These are phyloP conservation scores for Hyperoplus immaculatus DNA, from an alignment of 2,797 vertebrate species.

Conservation along the genomic window DNA sequence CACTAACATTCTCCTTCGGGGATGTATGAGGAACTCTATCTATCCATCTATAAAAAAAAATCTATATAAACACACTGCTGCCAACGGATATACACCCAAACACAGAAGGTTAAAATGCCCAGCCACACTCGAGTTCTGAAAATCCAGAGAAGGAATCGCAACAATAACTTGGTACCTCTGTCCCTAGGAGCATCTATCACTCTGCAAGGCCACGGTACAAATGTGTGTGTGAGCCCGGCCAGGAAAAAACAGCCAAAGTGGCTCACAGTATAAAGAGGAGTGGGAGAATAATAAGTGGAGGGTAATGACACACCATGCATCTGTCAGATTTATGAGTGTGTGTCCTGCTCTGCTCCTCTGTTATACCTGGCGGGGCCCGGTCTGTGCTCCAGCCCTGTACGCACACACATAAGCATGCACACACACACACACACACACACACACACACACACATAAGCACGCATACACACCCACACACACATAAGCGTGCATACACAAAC, in stretches of 20 bases:
- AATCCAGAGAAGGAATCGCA: conserved; percentile 48
- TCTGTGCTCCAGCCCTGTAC: conserved; percentile 40
- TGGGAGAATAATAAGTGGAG: conserved; percentile 76
- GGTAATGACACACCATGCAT: conserved; percentile 78
- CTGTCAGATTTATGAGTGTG: conserved; percentile 75
- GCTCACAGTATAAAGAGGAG: conserved; percentile 66
- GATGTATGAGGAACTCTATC: too few relatives aligned
- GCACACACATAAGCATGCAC: conserved; percentile 9
- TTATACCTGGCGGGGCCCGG: conserved; percentile 57
- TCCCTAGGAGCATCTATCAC: conserved; percentile 69
- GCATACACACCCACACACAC: too few relatives aligned
- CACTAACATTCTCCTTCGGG: too few relatives aligned
- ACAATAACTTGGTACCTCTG: conserved; percentile 51
- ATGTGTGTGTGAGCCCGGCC: conserved; percentile 57
- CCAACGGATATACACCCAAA: conserved; percentile 16
- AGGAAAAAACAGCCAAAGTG: conserved; percentile 51
- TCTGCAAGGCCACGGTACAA: conserved; percentile 70
- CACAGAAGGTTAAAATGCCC: conserved; percentile 42
- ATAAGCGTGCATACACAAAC: too few relatives aligned
- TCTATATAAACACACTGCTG: conserved; percentile 1
- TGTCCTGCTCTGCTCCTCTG: conserved; percentile 51
- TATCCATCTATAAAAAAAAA: neutral
- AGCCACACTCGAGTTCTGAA: conserved; percentile 38
- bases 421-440: too few relatives aligned
- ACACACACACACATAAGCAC: too few relatives aligned